Conservation (phyloP, 2,888 invertebrate genomes). For the Pantelozetes paolii region DNA sequence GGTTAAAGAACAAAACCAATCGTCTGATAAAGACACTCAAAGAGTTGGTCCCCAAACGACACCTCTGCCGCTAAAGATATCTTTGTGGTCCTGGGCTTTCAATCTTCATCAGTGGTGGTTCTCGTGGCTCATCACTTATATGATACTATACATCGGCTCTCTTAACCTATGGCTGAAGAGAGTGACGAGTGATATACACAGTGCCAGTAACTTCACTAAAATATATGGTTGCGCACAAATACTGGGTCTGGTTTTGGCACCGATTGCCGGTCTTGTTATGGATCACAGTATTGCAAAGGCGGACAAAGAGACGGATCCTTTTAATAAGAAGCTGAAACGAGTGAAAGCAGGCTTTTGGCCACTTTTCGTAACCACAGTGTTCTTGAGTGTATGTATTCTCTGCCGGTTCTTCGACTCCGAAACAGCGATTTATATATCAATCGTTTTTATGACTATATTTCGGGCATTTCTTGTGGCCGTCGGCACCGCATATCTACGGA, state of each 20-base stretch:
- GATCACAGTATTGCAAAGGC: constrained; percentile 45
- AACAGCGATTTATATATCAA: constrained; percentile 49
- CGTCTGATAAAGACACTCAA: not conserved
- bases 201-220: constrained; percentile 39
- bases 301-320: constrained; percentile 41
- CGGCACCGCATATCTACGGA: constrained; percentile 50
- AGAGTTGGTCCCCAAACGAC: not conserved
- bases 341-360: constrained; percentile 46
- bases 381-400: constrained; percentile 42
- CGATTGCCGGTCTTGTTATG: constrained; percentile 47
- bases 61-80: constrained; percentile 42
- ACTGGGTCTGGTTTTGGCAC: constrained; percentile 45
- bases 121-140: constrained; percentile 48
- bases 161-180: constrained; percentile 46
- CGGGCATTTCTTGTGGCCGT: constrained; percentile 51
- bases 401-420: constrained; percentile 53
- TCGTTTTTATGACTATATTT: constrained; percentile 49
- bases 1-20: not conserved
- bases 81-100: constrained; percentile 45
- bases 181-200: constrained; percentile 41
- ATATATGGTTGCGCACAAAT: constrained; percentile 47
- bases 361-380: constrained; percentile 45
- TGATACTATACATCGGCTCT: constrained; percentile 47
- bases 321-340: constrained; percentile 32
- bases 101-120: constrained; percentile 48